Percentiles rank a stretch among this genome's conserved stretches.
Conservation (phyloP, 2,888 invertebrate species). For the Tachystola acroxantha region DNA sequence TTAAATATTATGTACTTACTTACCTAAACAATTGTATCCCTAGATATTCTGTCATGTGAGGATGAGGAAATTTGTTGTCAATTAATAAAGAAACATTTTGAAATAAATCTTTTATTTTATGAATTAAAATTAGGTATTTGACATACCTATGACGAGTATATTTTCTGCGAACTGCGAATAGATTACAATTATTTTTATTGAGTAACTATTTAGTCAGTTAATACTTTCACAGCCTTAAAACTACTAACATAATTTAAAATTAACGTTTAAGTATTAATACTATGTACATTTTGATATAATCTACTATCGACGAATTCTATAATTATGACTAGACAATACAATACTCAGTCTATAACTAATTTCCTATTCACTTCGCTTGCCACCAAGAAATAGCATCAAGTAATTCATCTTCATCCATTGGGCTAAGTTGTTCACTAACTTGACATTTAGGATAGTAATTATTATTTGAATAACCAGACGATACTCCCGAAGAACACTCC, state of each 20-base stretch:
- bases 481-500: conserved; percentile 79
- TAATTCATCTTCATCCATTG: conserved; percentile 90
- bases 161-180: too few relatives aligned
- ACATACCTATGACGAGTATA: too few relatives aligned
- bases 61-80: too few relatives aligned
- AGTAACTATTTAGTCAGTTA: too few relatives aligned
- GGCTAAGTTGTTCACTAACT: conserved; percentile 70
- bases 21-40: too few relatives aligned
- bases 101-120: too few relatives aligned
- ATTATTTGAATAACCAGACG: conserved; percentile 46
- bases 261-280: neutral
- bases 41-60: too few relatives aligned
- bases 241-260: too few relatives aligned
- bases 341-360: neutral
- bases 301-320: neutral
- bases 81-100: too few relatives aligned
- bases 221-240: conserved; percentile 1
- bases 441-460: conserved; percentile 34
- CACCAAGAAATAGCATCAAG: conserved; percentile 90
- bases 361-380: conserved; percentile 79
- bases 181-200: too few relatives aligned
- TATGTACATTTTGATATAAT: neutral
- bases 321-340: neutral
- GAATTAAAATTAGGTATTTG: too few relatives aligned
- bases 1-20: too few relatives aligned